Evolutionary conservation across 2,113 vertebrate genomes (phyloP).

Genomic region (Neogobius melanostomus): DNA sequence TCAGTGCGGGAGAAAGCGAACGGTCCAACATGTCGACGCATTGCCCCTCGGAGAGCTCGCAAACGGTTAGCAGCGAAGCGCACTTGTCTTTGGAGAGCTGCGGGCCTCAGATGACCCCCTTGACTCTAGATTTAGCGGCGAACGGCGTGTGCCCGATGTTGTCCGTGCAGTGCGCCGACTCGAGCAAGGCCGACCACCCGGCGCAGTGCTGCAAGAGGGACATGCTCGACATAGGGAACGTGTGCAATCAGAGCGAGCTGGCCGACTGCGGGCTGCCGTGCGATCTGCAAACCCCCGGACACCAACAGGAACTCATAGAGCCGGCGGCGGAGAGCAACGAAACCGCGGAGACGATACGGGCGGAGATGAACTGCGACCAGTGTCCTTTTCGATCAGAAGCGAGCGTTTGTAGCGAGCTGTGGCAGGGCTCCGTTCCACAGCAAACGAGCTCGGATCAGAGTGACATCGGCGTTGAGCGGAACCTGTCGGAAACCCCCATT

Average conservation of each 20-base stretch:
- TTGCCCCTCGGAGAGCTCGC: slow-evolving; percentile 78
- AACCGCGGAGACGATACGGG: slow-evolving; percentile 61
- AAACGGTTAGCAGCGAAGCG: slow-evolving; percentile 78
- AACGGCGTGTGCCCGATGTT: slow-evolving; percentile 66
- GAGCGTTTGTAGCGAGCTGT: slow-evolving; percentile 17
- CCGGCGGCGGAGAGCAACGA: slow-evolving; percentile 38
- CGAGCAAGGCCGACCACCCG: slow-evolving; percentile 41
- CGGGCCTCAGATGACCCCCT: slow-evolving; percentile 72
- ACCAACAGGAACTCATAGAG: slow-evolving; percentile 39
- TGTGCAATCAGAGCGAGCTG: slow-evolving; percentile 53
- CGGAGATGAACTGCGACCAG: slow-evolving; percentile 36
- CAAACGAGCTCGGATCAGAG: slow-evolving; percentile 7
- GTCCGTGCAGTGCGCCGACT: slow-evolving; percentile 64
- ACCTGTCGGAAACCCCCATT: slow-evolving; percentile 60
- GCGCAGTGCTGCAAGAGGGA: slow-evolving; percentile 59
- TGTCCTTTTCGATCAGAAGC: slow-evolving; percentile 61
- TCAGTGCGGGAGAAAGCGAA: slow-evolving; percentile 63
- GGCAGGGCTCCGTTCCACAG: too few species aligned
- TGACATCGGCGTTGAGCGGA: slow-evolving; percentile 20
- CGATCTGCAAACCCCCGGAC: slow-evolving; percentile 46
- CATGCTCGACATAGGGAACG: slow-evolving; percentile 59
- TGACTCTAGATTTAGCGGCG: slow-evolving; percentile 60
- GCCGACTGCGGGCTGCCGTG: slow-evolving; percentile 52
- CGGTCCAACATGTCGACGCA: slow-evolving; percentile 69
- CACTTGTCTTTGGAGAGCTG: slow-evolving; percentile 79